These are phyloP conservation scores for Syngnathus rostellatus DNA, from an alignment of 2,797 vertebrate species.

Conservation along the genomic window DNA sequence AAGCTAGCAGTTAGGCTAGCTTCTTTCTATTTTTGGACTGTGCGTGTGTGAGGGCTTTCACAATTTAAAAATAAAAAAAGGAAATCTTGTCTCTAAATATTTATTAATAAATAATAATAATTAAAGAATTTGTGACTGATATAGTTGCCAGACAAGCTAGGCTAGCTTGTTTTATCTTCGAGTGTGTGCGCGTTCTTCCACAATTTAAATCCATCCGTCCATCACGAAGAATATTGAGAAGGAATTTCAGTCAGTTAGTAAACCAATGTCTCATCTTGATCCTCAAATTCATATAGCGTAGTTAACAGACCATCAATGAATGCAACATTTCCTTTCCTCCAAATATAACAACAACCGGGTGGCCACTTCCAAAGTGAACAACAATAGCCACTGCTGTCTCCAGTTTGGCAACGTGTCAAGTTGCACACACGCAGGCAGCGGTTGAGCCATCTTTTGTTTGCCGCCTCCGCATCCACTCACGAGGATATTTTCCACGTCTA, in stretches of 20 bases:
- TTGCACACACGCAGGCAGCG: slow-evolving; percentile 56
- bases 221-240: background rate
- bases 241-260: background rate
- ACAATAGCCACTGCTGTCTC: background rate
- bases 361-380: background rate
- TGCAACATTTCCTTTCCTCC: background rate
- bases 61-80: too few relatives aligned
- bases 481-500: slow-evolving; percentile 78
- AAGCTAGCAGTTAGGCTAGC: too few relatives aligned
- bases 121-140: too few relatives aligned
- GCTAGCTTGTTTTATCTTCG: too few relatives aligned
- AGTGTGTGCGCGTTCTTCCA: too few relatives aligned
- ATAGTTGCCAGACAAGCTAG: too few relatives aligned
- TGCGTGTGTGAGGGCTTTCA: too few relatives aligned
- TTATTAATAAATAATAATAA: too few relatives aligned
- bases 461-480: slow-evolving; percentile 64
- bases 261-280: background rate
- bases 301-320: background rate
- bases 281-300: background rate
- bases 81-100: too few relatives aligned
- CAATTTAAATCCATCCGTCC: background rate
- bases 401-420: slow-evolving; percentile 14
- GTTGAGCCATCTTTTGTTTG: slow-evolving; percentile 74
- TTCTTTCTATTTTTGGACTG: too few relatives aligned
- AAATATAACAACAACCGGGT: background rate